Evolutionary conservation across 2,888 invertebrate species (phyloP).

Genomic region (Nipponacmea schrenckii): DNA sequence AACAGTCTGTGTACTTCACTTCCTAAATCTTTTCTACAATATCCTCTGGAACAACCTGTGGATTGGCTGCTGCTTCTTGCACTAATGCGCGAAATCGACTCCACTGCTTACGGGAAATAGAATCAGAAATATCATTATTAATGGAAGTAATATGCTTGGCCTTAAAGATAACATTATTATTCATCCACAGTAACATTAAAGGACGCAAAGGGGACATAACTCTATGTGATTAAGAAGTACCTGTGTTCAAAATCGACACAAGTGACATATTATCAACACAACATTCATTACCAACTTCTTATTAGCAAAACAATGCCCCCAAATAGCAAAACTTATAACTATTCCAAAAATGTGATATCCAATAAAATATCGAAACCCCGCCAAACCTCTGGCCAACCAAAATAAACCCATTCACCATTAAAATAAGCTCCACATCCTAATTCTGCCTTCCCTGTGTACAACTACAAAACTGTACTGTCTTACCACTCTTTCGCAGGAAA

Average conservation of each 20-base stretch:
- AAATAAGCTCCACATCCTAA: slow-evolving; percentile 21
- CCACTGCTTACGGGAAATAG: slow-evolving; percentile 1
- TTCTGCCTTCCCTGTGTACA: background rate
- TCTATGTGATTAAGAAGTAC: slow-evolving; percentile 15
- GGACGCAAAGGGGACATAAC: slow-evolving; percentile 16
- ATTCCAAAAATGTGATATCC: slow-evolving; percentile 25
- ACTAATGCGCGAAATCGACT: too few relatives aligned
- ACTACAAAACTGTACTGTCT: background rate
- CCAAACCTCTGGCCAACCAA: slow-evolving; percentile 21
- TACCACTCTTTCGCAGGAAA: background rate
- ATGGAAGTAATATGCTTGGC: slow-evolving; percentile 10
- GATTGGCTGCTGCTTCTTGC: background rate
- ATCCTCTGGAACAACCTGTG: background rate
- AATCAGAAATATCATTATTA: background rate
- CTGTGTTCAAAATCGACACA: slow-evolving; percentile 22
- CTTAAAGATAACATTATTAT: slow-evolving; percentile 9
- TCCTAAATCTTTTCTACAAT: background rate
- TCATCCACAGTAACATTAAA: background rate
- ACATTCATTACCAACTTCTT: slow-evolving; percentile 19
- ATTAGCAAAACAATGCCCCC: slow-evolving; percentile 10
- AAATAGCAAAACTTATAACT: slow-evolving; percentile 11
- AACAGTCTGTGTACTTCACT: background rate
- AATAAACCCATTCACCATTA: slow-evolving; percentile 17
- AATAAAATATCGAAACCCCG: background rate
- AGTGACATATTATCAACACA: slow-evolving; percentile 23